phyloP scores from a whole-genome alignment of 2,797 vertebrate genomes.

The Urocyon cinereoargenteus region DNA sequence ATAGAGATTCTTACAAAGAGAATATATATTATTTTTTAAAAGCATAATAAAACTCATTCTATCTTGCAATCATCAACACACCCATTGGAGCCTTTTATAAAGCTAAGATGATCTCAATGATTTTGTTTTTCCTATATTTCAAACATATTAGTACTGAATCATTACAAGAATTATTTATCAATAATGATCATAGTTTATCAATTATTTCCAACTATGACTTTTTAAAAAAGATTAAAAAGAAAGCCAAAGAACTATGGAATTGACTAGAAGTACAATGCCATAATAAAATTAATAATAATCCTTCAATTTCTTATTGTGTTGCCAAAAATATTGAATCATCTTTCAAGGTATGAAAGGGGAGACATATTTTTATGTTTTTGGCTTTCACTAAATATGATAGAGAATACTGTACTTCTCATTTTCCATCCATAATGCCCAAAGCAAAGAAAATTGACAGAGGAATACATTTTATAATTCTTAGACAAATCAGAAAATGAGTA shows the following conservation, averaged over 20 bases:
- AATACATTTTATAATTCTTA: background rate
- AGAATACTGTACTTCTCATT: background rate
- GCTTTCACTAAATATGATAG: background rate
- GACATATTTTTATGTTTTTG: background rate
- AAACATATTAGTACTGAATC: background rate
- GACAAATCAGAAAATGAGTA: background rate
- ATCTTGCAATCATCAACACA: background rate
- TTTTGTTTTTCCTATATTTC: background rate
- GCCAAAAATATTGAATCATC: background rate
- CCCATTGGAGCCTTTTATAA: background rate
- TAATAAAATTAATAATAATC: background rate
- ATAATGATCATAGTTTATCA: too few relatives aligned
- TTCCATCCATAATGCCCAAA: background rate
- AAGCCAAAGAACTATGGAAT: background rate
- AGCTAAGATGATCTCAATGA: background rate
- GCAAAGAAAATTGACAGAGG: background rate
- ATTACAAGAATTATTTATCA: background rate
- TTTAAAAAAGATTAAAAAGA: background rate
- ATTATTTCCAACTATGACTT: conserved; percentile 8
- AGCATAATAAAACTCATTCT: conserved; percentile 26
- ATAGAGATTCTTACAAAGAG: background rate
- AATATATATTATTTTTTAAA: background rate
- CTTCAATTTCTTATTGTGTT: background rate
- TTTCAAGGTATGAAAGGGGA: background rate
- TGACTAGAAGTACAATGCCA: background rate